Base-by-base conservation (phyloP, 2,888 invertebrate species). In the Anorthoa munda region DNA sequence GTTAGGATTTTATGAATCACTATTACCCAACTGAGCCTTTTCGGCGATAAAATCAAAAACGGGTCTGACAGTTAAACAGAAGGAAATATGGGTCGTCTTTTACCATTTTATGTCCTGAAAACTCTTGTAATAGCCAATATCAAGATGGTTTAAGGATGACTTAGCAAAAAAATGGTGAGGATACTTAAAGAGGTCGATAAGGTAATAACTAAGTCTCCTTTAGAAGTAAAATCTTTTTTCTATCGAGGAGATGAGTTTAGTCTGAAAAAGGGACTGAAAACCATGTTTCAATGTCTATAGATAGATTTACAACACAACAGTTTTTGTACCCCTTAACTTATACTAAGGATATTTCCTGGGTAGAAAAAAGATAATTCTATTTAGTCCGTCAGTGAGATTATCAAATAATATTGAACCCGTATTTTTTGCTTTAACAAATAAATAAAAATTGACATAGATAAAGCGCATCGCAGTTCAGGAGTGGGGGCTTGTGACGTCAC, bases 1-100 rank as follows among this genome's bases (percentile, higher is more conserved):
- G 65, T 78, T 71, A 68, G 76, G 79, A 66, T 85, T 86, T 83
- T 83, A 85, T 83, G 82, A 83, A 82, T 81, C 76, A 76, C 73
- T 81, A 69, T 81, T 65, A 80, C 74, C 21, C 65, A 79, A 63
- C 81, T 66, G 65, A 68, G 70, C 59, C 60, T 55, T 70, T 53
- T 64, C 59, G 26, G 31, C 13, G 86, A 86, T 86, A 85, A 86
- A 82, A 83, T 81, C 77, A 82, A 72, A 86, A 75, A 59, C 65
- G 75, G 75, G 83, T 81, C 81, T 76, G 81, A 83, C 81, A 81
- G 80, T 67, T 55, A 66, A 67, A 79, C 72, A 81, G 78, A 71
- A 76, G 85, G 82, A 83, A 86, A 83, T 84, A 78, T 80, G 77
- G 75, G 72, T 45, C 66, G 59, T 68, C 31, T 71, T 77, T 66